Base-by-base conservation (phyloP, 2,797 vertebrate species). In the Telmatherina bonti region DNA sequence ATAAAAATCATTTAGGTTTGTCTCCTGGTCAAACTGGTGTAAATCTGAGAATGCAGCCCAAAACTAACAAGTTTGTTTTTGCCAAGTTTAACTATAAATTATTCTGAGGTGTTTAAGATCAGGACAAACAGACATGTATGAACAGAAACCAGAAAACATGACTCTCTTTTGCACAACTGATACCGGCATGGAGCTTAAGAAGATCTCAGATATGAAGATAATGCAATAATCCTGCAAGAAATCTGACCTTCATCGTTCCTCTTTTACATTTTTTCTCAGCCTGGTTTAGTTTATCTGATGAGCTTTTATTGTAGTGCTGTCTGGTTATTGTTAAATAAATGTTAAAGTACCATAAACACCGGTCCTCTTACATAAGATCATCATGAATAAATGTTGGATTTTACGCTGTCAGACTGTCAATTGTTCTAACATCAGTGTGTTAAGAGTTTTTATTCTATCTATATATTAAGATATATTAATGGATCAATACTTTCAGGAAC, bases 151-250 rank as follows among this genome's bases (percentile, higher is more conserved):
- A 22, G 31, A 35, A 35, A 35, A 4, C 30, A 16, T 4, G 1
- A 4, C 9, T 10, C 36, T 51, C 27, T 2, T 16, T 4, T 18
- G 13, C 8, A 59, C 33, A 41, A 22, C 6, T 35, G 18, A 36
- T 9, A 8, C 56, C 7, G 24, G 24, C 24, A 20, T 31, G 13
- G 47, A 31, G n/a, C 30, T 31, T 31, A 49, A 31, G 22, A 12
- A 45, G n/a, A 29, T 8, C 12, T 31, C 36, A 54, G 24, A 67
- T 20, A 31, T 27, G 66, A 43, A 57, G 20, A 41, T 62, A 61
- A 68, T 41, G 65, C 60, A 63, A 63, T 22, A 4, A 0, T 24
- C 55, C 1, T 45, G 0, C 31, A 74, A 62, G 12, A 52, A 57
- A 38, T 47, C 29, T 24, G 18, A 30, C 26, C 7, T 16, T 47